Evolutionary conservation across 2,888 invertebrate genomes (phyloP).

Genomic region (Arrhopalites spinosus): DNA sequence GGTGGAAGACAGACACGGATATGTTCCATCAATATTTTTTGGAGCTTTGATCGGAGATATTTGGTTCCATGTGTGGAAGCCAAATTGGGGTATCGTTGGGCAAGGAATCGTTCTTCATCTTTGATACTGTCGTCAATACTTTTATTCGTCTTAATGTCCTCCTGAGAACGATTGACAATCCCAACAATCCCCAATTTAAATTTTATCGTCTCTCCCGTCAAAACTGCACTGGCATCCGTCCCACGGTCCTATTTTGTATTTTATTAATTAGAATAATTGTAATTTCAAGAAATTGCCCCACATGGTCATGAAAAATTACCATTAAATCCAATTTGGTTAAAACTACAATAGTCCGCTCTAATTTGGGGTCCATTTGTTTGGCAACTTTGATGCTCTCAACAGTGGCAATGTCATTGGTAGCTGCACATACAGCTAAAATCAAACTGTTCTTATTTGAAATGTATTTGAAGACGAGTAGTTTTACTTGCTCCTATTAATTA

Average conservation of each 20-base stretch:
- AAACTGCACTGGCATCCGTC: constrained; percentile 97
- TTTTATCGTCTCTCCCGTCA: constrained; percentile 95
- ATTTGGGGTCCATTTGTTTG: background rate
- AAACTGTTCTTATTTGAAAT: background rate
- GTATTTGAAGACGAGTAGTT: background rate
- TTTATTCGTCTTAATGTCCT: constrained; percentile 69
- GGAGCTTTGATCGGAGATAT: constrained; percentile 90
- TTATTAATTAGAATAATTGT: too few species aligned
- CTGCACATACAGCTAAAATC: background rate
- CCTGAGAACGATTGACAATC: constrained; percentile 96
- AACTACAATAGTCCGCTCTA: background rate
- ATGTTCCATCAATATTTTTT: background rate
- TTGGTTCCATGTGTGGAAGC: constrained; percentile 94
- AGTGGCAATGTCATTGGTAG: background rate
- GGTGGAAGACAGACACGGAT: constrained; percentile 91
- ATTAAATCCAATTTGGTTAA: background rate
- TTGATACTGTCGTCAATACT: constrained; percentile 76
- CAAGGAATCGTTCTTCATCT: constrained; percentile 88
- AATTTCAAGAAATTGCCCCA: too few species aligned
- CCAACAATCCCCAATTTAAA: constrained; percentile 98
- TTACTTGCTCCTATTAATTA: too few species aligned
- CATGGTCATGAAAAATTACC: too few species aligned
- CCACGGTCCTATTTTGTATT: too few species aligned
- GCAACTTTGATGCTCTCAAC: background rate
- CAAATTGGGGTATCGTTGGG: constrained; percentile 72